A percentile compares a stretch with the other conserved stretches of the same genome.
phyloP scores from a whole-genome alignment of 2,888 invertebrate genomes.

The Hirudinaria manillensis region DNA sequence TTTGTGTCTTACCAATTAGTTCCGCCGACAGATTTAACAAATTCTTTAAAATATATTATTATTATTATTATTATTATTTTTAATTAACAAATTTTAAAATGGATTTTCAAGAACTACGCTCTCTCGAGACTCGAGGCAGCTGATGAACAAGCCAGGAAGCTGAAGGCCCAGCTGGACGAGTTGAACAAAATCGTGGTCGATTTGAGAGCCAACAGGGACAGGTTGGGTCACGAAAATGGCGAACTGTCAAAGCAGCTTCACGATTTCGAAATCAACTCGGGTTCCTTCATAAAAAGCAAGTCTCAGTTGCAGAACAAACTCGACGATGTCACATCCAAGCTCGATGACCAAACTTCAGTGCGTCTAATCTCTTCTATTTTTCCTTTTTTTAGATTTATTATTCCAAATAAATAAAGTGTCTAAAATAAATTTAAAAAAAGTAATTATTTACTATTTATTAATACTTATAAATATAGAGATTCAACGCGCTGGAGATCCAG shows the following conservation, averaged over 20 bases:
- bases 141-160: conserved; percentile 59
- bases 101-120: conserved; percentile 43
- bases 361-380: conserved; percentile 4
- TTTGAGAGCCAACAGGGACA: conserved; percentile 65
- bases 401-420: neutral
- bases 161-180: conserved; percentile 67
- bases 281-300: conserved; percentile 86
- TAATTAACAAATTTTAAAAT: neutral
- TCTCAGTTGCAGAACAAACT: conserved; percentile 46
- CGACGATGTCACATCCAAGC: conserved; percentile 51
- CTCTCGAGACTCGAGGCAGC: conserved; percentile 72
- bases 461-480: conserved; percentile 16
- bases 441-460: neutral
- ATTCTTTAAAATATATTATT: neutral
- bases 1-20: neutral
- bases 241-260: conserved; percentile 67
- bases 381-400: neutral
- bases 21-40: neutral
- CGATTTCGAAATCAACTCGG: conserved; percentile 89
- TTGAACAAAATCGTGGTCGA: conserved; percentile 73
- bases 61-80: neutral
- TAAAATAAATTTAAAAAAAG: neutral
- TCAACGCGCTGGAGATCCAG: conserved; percentile 50
- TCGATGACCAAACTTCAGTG: conserved; percentile 42
- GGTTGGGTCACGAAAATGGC: conserved; percentile 71